A percentile compares a stretch with the other conserved stretches of the same genome.
Conservation (phyloP, 1,140 invertebrate species). For the Cardiocondyla obscurior region DNA sequence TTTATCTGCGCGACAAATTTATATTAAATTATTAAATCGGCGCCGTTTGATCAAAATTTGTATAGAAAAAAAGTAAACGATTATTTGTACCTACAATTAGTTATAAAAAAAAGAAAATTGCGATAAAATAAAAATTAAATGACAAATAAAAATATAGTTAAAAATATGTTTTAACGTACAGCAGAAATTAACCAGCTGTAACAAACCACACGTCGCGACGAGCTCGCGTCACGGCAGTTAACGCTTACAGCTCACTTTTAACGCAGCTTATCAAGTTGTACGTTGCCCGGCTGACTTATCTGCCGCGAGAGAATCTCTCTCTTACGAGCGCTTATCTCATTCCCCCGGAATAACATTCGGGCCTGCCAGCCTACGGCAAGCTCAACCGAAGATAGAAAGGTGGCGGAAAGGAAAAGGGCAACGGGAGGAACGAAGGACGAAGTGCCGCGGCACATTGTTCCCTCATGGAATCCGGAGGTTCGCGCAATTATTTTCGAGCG, state of each 20-base stretch:
- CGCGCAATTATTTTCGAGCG: constrained; percentile 51
- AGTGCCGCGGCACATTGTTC: constrained; percentile 25
- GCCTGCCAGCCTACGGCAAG: not conserved
- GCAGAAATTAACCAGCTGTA: not conserved
- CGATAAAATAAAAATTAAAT: not conserved
- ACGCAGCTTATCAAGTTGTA: constrained; percentile 29
- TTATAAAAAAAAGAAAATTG: not conserved
- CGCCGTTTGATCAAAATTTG: too few relatives aligned
- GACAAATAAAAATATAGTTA: not conserved
- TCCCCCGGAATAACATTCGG: constrained; percentile 25
- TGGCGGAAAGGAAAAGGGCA: not conserved
- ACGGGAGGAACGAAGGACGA: not conserved
- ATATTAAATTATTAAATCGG: not conserved
- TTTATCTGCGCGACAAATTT: not conserved
- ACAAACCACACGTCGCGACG: not conserved
- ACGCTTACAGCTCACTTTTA: not conserved
- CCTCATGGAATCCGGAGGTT: constrained; percentile 39
- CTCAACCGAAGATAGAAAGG: constrained; percentile 17
- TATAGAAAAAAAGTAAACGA: not conserved
- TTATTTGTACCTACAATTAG: not conserved
- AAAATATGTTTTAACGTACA: not conserved
- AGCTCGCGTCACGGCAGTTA: not conserved
- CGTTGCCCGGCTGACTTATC: constrained; percentile 46
- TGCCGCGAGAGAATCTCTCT: constrained; percentile 35
- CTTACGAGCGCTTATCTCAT: constrained; percentile 42